Percentiles rank a stretch among this genome's conserved stretches.
phyloP scores from a whole-genome alignment of 1,140 invertebrate genomes.

The Amyelois transitella region DNA sequence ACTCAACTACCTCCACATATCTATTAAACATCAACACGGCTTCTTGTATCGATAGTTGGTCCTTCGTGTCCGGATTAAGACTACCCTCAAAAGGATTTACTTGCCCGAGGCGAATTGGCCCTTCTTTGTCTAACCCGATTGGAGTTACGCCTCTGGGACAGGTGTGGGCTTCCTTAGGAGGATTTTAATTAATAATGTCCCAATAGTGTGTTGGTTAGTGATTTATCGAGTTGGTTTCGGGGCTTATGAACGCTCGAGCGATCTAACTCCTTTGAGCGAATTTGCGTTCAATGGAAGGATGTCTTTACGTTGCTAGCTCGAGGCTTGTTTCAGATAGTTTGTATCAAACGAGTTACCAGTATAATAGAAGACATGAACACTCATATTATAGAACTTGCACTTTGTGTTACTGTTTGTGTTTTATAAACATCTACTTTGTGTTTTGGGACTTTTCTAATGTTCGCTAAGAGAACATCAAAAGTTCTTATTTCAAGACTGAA shows the following conservation, averaged over 20 bases:
- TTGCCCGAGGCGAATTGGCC: slow-evolving; percentile 43
- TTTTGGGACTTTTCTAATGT: too few species aligned
- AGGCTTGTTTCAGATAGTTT: not conserved
- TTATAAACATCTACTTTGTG: too few species aligned
- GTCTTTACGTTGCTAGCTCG: not conserved
- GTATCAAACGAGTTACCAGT: not conserved
- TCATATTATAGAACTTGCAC: too few species aligned
- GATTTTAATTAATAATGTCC: slow-evolving; percentile 66
- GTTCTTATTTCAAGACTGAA: too few species aligned
- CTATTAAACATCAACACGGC: slow-evolving; percentile 1
- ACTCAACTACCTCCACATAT: not conserved
- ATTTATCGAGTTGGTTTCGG: slow-evolving; percentile 11
- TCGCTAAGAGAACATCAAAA: too few species aligned
- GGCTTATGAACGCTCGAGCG: not conserved
- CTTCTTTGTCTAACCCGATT: slow-evolving; percentile 57
- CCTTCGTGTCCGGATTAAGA: slow-evolving; percentile 40
- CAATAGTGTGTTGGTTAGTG: slow-evolving; percentile 44
- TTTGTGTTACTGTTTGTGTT: too few species aligned
- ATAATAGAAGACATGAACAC: too few species aligned
- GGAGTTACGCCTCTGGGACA: slow-evolving; percentile 41
- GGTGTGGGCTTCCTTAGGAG: slow-evolving; percentile 46
- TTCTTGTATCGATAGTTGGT: slow-evolving; percentile 36
- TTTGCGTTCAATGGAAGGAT: not conserved
- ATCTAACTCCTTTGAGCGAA: not conserved
- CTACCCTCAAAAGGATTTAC: slow-evolving; percentile 43